Evolutionary conservation across 2,888 invertebrate genomes (phyloP).

Genomic region (Aspidapion aeneum): DNA sequence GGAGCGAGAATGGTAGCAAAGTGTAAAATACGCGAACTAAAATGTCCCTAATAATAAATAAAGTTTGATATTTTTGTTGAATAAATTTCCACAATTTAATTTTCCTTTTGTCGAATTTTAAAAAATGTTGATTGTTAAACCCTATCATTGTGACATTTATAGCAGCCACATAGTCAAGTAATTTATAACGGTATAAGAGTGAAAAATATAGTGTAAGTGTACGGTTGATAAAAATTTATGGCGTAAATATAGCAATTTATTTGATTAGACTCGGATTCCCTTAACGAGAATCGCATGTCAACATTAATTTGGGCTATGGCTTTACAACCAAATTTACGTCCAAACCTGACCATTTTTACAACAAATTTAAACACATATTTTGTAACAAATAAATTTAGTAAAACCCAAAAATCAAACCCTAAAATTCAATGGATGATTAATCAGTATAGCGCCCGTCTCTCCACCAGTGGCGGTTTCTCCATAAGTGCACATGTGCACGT

Average conservation of each 20-base stretch:
- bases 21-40: no score
- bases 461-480: no score
- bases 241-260: conserved; percentile 43
- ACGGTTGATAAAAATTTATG: conserved; percentile 37
- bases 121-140: no score
- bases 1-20: no score
- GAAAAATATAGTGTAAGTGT: background rate
- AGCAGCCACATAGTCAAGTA: background rate
- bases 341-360: background rate
- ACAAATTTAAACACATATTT: background rate
- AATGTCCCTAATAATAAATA: no score
- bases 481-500: no score
- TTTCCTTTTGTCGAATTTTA: no score
- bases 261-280: conserved; percentile 30
- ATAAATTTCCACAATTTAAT: no score
- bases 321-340: no score
- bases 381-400: background rate
- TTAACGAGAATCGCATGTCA: background rate
- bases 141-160: no score
- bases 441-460: no score
- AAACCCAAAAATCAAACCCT: background rate
- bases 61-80: no score
- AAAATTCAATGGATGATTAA: background rate
- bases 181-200: background rate
- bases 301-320: background rate